These are phyloP conservation scores for Octodonta nipae DNA, from an alignment of 2,888 invertebrate species.

Conservation along the genomic window DNA sequence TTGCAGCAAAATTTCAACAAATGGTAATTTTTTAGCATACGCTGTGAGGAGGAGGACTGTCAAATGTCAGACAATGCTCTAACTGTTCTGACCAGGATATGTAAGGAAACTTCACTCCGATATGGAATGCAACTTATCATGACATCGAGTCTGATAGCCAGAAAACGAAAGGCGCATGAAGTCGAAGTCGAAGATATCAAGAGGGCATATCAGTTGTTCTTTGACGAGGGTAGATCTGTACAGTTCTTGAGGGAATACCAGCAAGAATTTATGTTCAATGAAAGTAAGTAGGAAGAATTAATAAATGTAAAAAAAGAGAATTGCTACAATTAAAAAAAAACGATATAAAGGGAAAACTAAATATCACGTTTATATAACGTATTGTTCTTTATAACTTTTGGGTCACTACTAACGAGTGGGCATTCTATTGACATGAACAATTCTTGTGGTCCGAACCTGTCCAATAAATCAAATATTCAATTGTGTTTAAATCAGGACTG, in stretches of 20 bases:
- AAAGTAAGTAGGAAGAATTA: constrained; percentile 35
- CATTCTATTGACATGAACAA: no score
- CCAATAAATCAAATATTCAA: no score
- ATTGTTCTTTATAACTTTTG: no score
- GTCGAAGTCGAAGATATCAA: constrained; percentile 83
- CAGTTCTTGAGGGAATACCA: constrained; percentile 91
- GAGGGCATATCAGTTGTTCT: constrained; percentile 84
- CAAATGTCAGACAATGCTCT: constrained; percentile 85
- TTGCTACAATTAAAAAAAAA: neutral
- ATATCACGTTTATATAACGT: no score
- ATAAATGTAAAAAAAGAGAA: neutral
- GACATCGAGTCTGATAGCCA: constrained; percentile 85
- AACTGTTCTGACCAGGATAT: constrained; percentile 81
- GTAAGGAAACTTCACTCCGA: constrained; percentile 82
- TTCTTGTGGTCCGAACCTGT: no score
- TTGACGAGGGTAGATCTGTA: constrained; percentile 86
- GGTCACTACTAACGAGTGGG: no score
- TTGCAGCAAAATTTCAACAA: no score
- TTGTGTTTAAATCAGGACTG: no score
- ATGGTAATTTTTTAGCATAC: constrained; percentile 33
- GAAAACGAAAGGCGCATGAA: constrained; percentile 74
- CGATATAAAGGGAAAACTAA: no score
- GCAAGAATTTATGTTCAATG: constrained; percentile 87
- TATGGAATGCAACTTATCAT: constrained; percentile 97
- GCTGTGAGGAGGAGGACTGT: constrained; percentile 96